Conservation (phyloP, 2,113 vertebrate species). For the Psittacula cyanocephala region DNA sequence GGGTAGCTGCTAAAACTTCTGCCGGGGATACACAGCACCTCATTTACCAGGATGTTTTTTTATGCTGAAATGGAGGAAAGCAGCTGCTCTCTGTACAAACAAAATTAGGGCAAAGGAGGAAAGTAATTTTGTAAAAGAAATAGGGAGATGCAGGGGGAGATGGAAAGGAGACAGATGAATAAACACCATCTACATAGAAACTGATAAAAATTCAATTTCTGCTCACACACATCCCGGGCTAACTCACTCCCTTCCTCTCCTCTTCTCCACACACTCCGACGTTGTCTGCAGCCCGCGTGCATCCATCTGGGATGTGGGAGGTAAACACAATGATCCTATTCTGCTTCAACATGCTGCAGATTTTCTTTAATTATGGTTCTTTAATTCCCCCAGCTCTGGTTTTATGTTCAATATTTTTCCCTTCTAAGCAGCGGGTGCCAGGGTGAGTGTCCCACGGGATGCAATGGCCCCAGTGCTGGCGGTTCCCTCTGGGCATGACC, state of each 20-base stretch:
- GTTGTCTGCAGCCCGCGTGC: slow-evolving; percentile 42
- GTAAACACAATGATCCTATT: slow-evolving; percentile 60
- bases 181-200: slow-evolving; percentile 61
- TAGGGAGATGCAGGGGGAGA: slow-evolving; percentile 58
- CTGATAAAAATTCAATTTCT: slow-evolving; percentile 66
- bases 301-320: slow-evolving; percentile 76
- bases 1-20: not conserved
- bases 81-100: slow-evolving; percentile 63
- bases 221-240: slow-evolving; percentile 36
- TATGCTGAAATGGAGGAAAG: slow-evolving; percentile 39
- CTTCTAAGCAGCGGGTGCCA: not conserved
- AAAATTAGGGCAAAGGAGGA: slow-evolving; percentile 69
- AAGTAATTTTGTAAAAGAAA: slow-evolving; percentile 68
- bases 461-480: accelerated
- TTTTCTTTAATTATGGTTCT: not conserved
- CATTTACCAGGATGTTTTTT: not conserved
- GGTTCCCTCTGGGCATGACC: accelerated
- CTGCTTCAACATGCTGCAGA: not conserved
- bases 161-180: slow-evolving; percentile 69
- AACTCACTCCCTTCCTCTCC: slow-evolving; percentile 54
- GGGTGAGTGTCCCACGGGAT: accelerated
- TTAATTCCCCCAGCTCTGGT: not conserved
- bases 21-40: not conserved
- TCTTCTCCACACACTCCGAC: slow-evolving; percentile 8
- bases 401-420: not conserved